Percentiles rank a stretch among this genome's conserved stretches.
These are phyloP conservation scores for Habroteleia sp. DNA, from an alignment of 2,888 invertebrate species.

Conservation along the genomic window DNA sequence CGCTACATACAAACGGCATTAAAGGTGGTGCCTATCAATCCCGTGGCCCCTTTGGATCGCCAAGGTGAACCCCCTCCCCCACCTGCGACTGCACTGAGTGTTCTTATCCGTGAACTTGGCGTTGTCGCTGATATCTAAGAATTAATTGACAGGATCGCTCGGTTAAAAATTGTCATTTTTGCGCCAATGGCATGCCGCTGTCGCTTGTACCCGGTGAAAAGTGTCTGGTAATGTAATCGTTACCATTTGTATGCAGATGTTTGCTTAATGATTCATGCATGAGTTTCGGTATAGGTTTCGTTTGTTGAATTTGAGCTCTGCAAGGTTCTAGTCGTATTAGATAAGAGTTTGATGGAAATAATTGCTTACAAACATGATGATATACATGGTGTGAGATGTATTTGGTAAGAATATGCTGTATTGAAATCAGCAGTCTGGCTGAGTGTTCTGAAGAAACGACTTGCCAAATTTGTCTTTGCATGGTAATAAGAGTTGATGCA, in stretches of 20 bases:
- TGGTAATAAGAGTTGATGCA: no score
- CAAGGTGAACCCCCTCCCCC: slow-evolving; percentile 40
- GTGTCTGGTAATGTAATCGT: slow-evolving; percentile 23
- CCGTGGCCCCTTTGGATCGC: slow-evolving; percentile 57
- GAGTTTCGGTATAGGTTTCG: no score
- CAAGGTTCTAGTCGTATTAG: no score
- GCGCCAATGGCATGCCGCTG: slow-evolving; percentile 21
- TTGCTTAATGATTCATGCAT: no score
- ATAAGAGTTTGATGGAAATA: no score
- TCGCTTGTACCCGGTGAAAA: slow-evolving; percentile 13
- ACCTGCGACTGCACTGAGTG: not conserved
- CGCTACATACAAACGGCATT: slow-evolving; percentile 81
- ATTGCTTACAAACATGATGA: no score
- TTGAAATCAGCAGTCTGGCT: no score
- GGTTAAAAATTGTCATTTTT: slow-evolving; percentile 46
- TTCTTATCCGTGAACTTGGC: slow-evolving; percentile 36
- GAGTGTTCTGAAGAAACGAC: no score
- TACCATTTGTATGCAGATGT: slow-evolving; percentile 20
- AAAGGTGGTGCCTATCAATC: slow-evolving; percentile 76
- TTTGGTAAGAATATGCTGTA: no score
- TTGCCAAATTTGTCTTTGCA: no score
- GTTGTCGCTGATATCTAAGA: slow-evolving; percentile 60
- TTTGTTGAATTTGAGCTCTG: no score
- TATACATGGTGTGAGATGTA: no score
- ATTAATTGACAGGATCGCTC: slow-evolving; percentile 56